phyloP scores from a whole-genome alignment of 2,888 invertebrate genomes.

The Aleiodes alternator region DNA sequence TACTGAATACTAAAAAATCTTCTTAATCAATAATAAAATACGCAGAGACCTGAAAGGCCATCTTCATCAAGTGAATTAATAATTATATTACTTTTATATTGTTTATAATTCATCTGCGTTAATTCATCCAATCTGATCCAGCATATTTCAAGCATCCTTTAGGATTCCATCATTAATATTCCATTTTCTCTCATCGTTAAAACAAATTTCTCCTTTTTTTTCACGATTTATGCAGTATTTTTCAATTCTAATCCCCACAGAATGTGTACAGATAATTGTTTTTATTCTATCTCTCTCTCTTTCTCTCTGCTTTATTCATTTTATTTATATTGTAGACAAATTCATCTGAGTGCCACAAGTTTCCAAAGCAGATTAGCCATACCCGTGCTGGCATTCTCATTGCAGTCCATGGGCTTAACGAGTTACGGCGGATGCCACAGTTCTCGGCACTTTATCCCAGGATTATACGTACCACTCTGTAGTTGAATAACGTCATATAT shows the following conservation, averaged over 20 bases:
- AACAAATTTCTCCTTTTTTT: too few relatives aligned
- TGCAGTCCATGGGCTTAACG: constrained; percentile 46
- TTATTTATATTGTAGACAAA: constrained; percentile 17
- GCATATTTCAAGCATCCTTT: too few relatives aligned
- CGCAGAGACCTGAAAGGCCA: too few relatives aligned
- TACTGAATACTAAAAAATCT: too few relatives aligned
- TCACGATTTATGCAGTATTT: too few relatives aligned
- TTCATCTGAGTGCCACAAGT: constrained; percentile 44
- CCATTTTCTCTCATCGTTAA: neutral
- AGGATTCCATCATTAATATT: neutral
- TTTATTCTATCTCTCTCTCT: neutral
- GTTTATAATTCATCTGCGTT: too few relatives aligned
- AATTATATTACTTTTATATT: too few relatives aligned
- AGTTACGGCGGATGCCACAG: constrained; percentile 36
- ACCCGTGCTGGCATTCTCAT: constrained; percentile 18
- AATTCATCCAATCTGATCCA: too few relatives aligned
- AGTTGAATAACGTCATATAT: constrained; percentile 47
- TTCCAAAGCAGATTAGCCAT: constrained; percentile 50
- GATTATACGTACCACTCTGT: constrained; percentile 39
- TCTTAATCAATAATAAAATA: too few relatives aligned
- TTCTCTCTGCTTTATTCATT: neutral
- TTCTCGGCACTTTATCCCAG: constrained; percentile 42
- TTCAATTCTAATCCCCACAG: neutral
- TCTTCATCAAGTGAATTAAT: too few relatives aligned
- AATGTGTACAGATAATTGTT: neutral